Conservation (phyloP, 1,140 invertebrate genomes). For the Neodiprion pinetum region DNA sequence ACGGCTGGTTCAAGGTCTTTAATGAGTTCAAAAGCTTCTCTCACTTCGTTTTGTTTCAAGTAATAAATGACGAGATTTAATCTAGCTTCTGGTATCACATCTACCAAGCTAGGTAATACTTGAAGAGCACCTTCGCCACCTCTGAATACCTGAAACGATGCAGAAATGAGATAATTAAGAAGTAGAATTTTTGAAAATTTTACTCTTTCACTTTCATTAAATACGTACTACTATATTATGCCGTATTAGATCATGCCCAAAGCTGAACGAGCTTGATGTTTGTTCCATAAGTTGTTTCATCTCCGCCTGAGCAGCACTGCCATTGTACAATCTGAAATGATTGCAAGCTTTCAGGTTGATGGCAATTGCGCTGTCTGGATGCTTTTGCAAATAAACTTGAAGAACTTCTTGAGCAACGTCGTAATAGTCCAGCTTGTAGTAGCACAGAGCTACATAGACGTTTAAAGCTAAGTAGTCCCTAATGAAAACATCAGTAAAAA, state of each 20-base stretch:
- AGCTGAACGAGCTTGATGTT: slow-evolving; percentile 80
- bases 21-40: slow-evolving; percentile 89
- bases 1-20: slow-evolving; percentile 93
- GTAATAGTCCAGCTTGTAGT: slow-evolving; percentile 96
- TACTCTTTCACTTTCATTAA: background rate
- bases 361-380: slow-evolving; percentile 93
- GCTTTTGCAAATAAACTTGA: slow-evolving; percentile 90
- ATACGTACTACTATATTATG: slow-evolving; percentile 87
- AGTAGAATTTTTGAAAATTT: slow-evolving; percentile 11
- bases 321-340: slow-evolving; percentile 91
- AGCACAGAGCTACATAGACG: slow-evolving; percentile 97
- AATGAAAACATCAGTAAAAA: slow-evolving; percentile 27
- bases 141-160: slow-evolving; percentile 74
- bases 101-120: slow-evolving; percentile 89
- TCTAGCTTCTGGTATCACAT: slow-evolving; percentile 95
- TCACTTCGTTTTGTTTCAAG: slow-evolving; percentile 88
- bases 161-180: slow-evolving; percentile 1
- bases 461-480: slow-evolving; percentile 94
- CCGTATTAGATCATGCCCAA: slow-evolving; percentile 90
- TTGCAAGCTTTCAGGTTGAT: slow-evolving; percentile 95
- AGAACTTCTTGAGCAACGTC: slow-evolving; percentile 94
- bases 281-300: slow-evolving; percentile 82
- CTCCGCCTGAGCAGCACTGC: slow-evolving; percentile 89
- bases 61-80: slow-evolving; percentile 96
- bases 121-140: slow-evolving; percentile 93